A percentile compares a stretch with the other conserved stretches of the same genome.
These are phyloP conservation scores for Charanyca ferruginea DNA, from an alignment of 2,888 invertebrate genomes.

Conservation along the genomic window DNA sequence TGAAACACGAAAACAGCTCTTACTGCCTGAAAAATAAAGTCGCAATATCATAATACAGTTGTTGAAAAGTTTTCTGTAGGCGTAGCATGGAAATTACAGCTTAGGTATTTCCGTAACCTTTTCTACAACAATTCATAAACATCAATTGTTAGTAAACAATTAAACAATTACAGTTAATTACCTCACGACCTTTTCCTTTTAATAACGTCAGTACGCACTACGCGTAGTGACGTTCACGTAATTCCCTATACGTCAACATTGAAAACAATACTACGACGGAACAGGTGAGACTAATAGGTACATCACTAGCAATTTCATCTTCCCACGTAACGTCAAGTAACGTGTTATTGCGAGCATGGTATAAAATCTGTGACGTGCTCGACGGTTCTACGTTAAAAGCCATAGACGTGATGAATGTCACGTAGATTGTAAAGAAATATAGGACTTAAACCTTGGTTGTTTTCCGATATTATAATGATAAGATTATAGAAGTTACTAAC, in stretches of 20 bases:
- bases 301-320: too few species aligned
- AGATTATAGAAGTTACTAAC: slow-evolving; percentile 11
- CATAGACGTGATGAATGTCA: slow-evolving; percentile 43
- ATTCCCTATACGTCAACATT: slow-evolving; percentile 23
- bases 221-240: slow-evolving; percentile 12
- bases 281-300: slow-evolving; percentile 8
- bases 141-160: slow-evolving; percentile 27
- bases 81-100: slow-evolving; percentile 11
- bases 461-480: slow-evolving; percentile 30
- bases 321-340: too few species aligned
- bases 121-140: background rate
- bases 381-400: slow-evolving; percentile 6
- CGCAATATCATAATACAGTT: background rate
- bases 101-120: background rate
- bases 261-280: background rate
- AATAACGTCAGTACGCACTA: too few species aligned
- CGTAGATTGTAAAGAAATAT: slow-evolving; percentile 37
- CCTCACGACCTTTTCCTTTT: slow-evolving; percentile 13
- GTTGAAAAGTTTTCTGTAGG: background rate
- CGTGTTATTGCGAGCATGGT: background rate
- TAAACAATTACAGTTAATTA: slow-evolving; percentile 6
- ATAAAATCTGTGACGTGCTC: slow-evolving; percentile 22
- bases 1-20: background rate
- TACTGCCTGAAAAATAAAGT: background rate
- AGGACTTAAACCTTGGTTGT: slow-evolving; percentile 20